Evolutionary conservation across 2,113 vertebrate genomes (phyloP).

Genomic region (Toxostoma redivivum): DNA sequence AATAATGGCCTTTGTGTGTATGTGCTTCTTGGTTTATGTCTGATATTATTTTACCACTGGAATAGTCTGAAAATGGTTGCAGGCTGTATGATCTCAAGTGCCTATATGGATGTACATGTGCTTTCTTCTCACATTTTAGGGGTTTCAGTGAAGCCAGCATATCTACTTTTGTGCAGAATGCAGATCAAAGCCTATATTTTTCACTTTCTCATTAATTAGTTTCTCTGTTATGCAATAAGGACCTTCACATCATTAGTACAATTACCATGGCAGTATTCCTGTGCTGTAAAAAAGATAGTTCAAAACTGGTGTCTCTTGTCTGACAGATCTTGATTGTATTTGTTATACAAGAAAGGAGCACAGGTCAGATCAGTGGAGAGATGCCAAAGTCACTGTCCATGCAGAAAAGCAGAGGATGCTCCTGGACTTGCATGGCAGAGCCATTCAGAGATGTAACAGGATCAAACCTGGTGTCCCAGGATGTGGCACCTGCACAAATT

Average conservation of each 20-base stretch:
- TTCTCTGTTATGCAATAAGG: not conserved
- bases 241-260: not conserved
- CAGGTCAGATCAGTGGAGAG: not conserved
- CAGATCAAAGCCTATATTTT: conserved; percentile 8
- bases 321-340: not conserved
- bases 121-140: not conserved
- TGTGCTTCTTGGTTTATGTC: conserved; percentile 12
- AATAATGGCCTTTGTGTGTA: not conserved
- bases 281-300: not conserved
- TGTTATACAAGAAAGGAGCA: not conserved
- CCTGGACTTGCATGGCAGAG: not conserved
- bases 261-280: not conserved
- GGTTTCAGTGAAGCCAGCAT: not conserved
- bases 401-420: not conserved
- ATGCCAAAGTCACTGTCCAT: not conserved
- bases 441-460: not conserved
- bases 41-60: not conserved
- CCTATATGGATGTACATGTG: not conserved
- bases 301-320: not conserved
- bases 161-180: not conserved
- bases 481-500: not conserved
- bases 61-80: not conserved
- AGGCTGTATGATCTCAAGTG: not conserved
- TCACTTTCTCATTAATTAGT: conserved; percentile 24
- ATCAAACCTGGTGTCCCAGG: not conserved